Evolutionary conservation across 1,140 invertebrate species (phyloP), one percentile per base, ranked within the genome.

Genomic region (Stenopsyche tienmushanensis): DNA sequence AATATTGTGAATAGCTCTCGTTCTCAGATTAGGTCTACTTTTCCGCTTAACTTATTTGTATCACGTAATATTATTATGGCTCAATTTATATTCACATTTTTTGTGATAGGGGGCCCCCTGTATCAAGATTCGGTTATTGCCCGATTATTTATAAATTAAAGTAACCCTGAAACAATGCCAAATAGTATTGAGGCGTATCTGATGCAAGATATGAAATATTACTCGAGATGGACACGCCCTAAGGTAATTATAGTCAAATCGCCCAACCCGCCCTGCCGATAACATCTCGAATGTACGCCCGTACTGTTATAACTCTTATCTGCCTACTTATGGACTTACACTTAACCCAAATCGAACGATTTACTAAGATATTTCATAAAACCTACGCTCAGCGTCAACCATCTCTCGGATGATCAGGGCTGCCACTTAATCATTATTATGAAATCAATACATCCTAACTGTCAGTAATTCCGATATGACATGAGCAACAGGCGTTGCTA

Each of bases 91-190:
- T 44, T 13, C 52, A 20, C 17, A 42, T 47, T 45, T 60, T 45
- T 41, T 57, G 13, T 39, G 13, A n/a, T 44, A n/a, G 9, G n/a
- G n/a, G n/a, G n/a, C n/a, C n/a, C n/a, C n/a, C n/a, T n/a, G n/a
- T n/a, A n/a, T 34, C 29, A 34, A 5, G 29, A 7, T 7, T 34
- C 29, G 29, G 29, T 34, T 34, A 34, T 34, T 34, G 5, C 29
- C 5, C 8, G 50, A 3, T 53, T 8, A 8, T 44, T 13, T n/a
- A 29, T 47, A 1, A 34, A 45, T 62, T 25, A 18, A 5, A 17
- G 18, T 23, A 44, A 17, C 34, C 44, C 41, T 41, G 57, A 44
- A 65, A 65, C 64, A 65, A 65, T 65, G 55, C 45, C 53, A 59
- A 65, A 50, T 50, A 49, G 13, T 50, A n/a, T n/a, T n/a, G n/a